phyloP scores from a whole-genome alignment of 92 coral and sea anemone genomes.

The Ricordea florida region DNA sequence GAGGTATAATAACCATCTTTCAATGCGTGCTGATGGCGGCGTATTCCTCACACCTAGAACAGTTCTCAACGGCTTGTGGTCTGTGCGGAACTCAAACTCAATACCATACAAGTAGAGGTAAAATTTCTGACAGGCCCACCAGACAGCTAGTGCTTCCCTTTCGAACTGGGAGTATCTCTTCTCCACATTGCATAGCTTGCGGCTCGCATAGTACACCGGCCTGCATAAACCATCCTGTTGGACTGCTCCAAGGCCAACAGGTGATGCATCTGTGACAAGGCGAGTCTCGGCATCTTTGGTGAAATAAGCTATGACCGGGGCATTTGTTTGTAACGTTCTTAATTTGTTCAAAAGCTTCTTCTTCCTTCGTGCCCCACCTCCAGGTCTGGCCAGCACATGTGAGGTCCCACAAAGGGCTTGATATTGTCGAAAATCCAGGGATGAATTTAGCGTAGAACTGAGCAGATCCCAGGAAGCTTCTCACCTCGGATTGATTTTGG shows the following conservation, averaged over 20 bases:
- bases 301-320: conserved; percentile 42
- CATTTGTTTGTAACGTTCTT: conserved; percentile 1
- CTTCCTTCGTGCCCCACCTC: conserved; percentile 12
- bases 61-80: conserved; percentile 29
- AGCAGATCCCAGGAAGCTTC: conserved; percentile 32
- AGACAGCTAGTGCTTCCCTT: conserved; percentile 57
- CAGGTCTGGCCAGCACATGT: not conserved
- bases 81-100: conserved; percentile 45
- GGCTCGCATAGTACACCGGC: conserved; percentile 76
- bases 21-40: conserved; percentile 49
- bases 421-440: conserved; percentile 1
- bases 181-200: conserved; percentile 52
- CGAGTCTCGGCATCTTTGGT: conserved; percentile 33
- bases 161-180: conserved; percentile 67
- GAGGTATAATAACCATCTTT: conserved; percentile 42
- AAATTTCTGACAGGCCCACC: conserved; percentile 59
- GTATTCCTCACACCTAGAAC: conserved; percentile 4
- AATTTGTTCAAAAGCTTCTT: conserved; percentile 17
- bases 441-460: conserved; percentile 36
- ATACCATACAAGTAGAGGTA: conserved; percentile 28
- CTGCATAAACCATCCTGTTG: conserved; percentile 50
- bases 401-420: conserved; percentile 25
- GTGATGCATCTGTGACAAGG: conserved; percentile 63
- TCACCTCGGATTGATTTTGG: conserved; percentile 34
- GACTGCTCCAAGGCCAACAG: conserved; percentile 56